These are phyloP conservation scores for Melanotaenia parkinsoni DNA, from an alignment of 2,797 vertebrate genomes.

Conservation along the genomic window DNA sequence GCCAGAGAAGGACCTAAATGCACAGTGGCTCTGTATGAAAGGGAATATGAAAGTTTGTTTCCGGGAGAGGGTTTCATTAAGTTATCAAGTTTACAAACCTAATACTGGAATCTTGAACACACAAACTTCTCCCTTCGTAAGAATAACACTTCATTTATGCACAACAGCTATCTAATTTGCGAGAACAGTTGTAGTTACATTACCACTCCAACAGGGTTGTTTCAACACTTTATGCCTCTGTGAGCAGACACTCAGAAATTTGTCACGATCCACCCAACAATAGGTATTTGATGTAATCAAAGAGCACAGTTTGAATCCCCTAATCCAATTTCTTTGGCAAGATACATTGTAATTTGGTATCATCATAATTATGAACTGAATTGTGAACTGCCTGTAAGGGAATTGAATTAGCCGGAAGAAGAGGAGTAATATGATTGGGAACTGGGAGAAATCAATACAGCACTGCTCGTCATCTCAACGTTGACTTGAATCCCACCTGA, in stretches of 20 bases:
- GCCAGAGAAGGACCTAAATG: slow-evolving; percentile 60
- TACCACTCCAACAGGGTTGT: slow-evolving; percentile 53
- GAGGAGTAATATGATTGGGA: slow-evolving; percentile 80
- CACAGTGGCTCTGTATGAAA: slow-evolving; percentile 44
- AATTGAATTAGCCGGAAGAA: slow-evolving; percentile 78
- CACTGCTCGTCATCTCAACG: slow-evolving; percentile 69
- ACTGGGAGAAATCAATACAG: slow-evolving; percentile 79
- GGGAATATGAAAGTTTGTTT: slow-evolving; percentile 39
- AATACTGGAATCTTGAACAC: slow-evolving; percentile 29
- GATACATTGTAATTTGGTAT: slow-evolving; percentile 79
- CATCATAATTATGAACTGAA: slow-evolving; percentile 79
- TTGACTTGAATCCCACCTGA: slow-evolving; percentile 78
- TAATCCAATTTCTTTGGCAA: slow-evolving; percentile 77
- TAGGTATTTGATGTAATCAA: slow-evolving; percentile 78
- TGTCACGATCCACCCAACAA: slow-evolving; percentile 69
- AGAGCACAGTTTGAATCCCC: slow-evolving; percentile 71
- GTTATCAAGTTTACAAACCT: slow-evolving; percentile 36
- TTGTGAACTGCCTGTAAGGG: slow-evolving; percentile 75
- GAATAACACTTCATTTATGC: slow-evolving; percentile 62
- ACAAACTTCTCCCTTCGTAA: slow-evolving; percentile 28
- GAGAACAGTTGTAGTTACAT: slow-evolving; percentile 65
- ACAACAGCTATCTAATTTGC: slow-evolving; percentile 68
- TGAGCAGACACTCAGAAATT: slow-evolving; percentile 60
- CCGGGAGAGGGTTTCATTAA: slow-evolving; percentile 19
- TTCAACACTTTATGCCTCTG: slow-evolving; percentile 59